Evolutionary conservation across 2,797 vertebrate genomes (phyloP).

Genomic region (Apogon hyalosoma): DNA sequence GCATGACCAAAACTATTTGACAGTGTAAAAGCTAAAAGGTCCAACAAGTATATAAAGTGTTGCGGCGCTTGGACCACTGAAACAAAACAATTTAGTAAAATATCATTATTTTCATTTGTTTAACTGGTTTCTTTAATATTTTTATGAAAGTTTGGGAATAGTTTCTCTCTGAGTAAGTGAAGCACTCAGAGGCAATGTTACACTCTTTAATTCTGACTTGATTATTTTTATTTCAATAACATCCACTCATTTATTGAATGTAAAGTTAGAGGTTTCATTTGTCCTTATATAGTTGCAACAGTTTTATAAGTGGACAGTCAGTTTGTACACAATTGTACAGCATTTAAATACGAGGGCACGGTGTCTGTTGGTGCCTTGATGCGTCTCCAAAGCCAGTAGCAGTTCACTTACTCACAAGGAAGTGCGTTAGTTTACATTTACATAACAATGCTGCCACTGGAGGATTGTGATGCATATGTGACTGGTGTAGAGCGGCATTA

Average conservation of each 20-base stretch:
- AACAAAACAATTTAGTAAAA: slow-evolving; percentile 68
- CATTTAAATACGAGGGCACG: slow-evolving; percentile 12
- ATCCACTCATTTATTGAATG: slow-evolving; percentile 5
- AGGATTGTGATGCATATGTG: slow-evolving; percentile 60
- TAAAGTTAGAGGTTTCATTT: not conserved
- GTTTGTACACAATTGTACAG: not conserved
- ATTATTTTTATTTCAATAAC: slow-evolving; percentile 1
- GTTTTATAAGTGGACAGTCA: not conserved
- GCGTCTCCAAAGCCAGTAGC: slow-evolving; percentile 21
- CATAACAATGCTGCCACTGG: slow-evolving; percentile 71
- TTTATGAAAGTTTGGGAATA: slow-evolving; percentile 36
- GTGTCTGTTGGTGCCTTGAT: slow-evolving; percentile 23
- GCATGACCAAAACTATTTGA: slow-evolving; percentile 83
- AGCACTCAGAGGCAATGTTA: not conserved
- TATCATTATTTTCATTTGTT: slow-evolving; percentile 28
- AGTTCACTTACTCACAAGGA: slow-evolving; percentile 46
- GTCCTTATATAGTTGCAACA: not conserved
- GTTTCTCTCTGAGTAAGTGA: slow-evolving; percentile 5
- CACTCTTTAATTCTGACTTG: not conserved
- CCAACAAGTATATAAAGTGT: slow-evolving; percentile 67
- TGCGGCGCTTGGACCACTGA: slow-evolving; percentile 58
- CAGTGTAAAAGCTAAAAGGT: slow-evolving; percentile 60
- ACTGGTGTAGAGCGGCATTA: slow-evolving; percentile 57
- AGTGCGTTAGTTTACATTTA: slow-evolving; percentile 75
- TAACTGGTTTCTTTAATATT: slow-evolving; percentile 36